Evolutionary conservation across 1,140 invertebrate genomes (phyloP), one percentile per base, ranked within the genome.

Genomic region (Apis florea): DNA sequence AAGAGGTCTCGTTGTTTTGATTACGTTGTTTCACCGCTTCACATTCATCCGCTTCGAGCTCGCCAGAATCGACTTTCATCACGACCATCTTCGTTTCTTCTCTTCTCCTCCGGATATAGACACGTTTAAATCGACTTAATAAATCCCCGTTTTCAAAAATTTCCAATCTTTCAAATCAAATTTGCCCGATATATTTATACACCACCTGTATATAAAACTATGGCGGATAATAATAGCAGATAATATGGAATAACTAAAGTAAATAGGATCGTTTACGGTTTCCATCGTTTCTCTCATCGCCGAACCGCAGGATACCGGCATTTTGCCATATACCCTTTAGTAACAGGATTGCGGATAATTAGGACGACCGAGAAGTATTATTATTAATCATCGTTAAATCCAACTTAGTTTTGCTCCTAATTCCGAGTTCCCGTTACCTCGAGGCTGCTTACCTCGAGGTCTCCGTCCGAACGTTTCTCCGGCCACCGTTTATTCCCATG

Each of bases 371-470:
- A 17, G 26, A 61, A 66, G 47, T 69, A 56, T 68, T 68, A 63
- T 54, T 77, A 70, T 82, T 77, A 77, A 83, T 79, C 81, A 56
- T 78, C 76, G 76, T 72, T 71, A 66, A 58, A 79, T 79, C 53
- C 19, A 58, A 31, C 58, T 77, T 56, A 59, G 66, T 54, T 58
- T 26, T 54, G 64, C 21, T 61, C 72, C 54, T 82, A 69, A 82
- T 77, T 69, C n/a, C 51, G 21, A 49, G 54, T 54, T 77, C 56
- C 80, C 80, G 80, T 82, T 82, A 82, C 5, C 24, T 58, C 63
- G 40, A 56, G n/a, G 56, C n/a, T 49, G 31, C 9, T n/a, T 21
- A 1, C 13, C 11, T 0, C 31, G 31, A 31, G 51, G 21, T 68
- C 69, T 24, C 59, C 4, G 15, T 40, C 31, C 31, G 53, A 40